phyloP scores from a whole-genome alignment of 2,888 invertebrate genomes.

The Macrophya alboannulata region DNA sequence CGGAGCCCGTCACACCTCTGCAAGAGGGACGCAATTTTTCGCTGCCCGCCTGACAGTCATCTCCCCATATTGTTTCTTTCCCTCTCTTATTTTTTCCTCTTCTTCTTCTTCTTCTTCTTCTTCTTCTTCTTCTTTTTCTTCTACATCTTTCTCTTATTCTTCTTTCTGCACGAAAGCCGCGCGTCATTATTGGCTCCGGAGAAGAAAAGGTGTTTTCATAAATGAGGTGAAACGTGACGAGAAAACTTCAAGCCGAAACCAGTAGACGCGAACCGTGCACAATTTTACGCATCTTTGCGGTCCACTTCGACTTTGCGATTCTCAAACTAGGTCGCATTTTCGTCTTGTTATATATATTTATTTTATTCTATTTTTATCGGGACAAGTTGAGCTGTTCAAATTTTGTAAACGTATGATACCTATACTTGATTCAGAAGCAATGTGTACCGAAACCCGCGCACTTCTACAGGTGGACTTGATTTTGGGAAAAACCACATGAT shows the following conservation, averaged over 20 bases:
- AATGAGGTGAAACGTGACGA: constrained; percentile 51
- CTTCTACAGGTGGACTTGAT: neutral
- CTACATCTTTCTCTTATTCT: neutral
- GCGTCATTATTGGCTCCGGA: constrained; percentile 66
- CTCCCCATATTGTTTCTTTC: constrained; percentile 71
- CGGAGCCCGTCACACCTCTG: constrained; percentile 47
- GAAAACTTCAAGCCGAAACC: constrained; percentile 32
- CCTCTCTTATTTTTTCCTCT: neutral
- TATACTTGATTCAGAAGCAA: too few relatives aligned
- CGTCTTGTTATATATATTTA: neutral
- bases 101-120: constrained; percentile 53
- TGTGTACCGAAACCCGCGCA: neutral
- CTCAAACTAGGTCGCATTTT: constrained; percentile 18
- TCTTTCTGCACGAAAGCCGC: constrained; percentile 64
- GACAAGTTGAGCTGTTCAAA: neutral
- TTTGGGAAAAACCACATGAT: neutral
- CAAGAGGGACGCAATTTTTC: constrained; percentile 69
- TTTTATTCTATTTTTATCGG: neutral
- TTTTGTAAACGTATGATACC: too few relatives aligned
- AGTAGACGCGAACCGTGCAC: neutral
- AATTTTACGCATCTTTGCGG: constrained; percentile 17
- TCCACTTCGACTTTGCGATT: neutral
- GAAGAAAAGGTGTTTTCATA: constrained; percentile 49
- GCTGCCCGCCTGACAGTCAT: constrained; percentile 72
- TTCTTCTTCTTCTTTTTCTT: constrained; percentile 52